Evolutionary conservation across 2,113 vertebrate species (phyloP).

Genomic region (Paramisgurnus dabryanus): DNA sequence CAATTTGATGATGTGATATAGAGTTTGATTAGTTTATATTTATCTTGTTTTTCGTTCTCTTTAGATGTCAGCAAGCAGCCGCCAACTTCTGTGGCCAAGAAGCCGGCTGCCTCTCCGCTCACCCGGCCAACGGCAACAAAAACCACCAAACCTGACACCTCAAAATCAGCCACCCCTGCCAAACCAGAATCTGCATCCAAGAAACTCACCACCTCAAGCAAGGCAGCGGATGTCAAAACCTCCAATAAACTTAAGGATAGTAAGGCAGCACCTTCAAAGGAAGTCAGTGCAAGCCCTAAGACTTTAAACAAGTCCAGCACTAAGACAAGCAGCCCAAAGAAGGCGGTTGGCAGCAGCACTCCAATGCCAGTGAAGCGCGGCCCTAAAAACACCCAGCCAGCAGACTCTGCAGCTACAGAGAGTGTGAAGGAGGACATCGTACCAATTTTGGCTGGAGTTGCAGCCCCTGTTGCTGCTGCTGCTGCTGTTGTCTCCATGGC

Average conservation of each 20-base stretch:
- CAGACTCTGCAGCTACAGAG: slow-evolving; percentile 45
- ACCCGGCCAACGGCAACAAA: slow-evolving; percentile 64
- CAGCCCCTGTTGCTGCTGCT: slow-evolving; percentile 54
- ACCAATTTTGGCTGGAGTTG: slow-evolving; percentile 15
- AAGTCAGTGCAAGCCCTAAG: slow-evolving; percentile 53
- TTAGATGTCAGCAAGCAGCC: slow-evolving; percentile 72
- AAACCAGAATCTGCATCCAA: slow-evolving; percentile 66
- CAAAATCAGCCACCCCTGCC: slow-evolving; percentile 60
- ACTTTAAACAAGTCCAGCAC: slow-evolving; percentile 60
- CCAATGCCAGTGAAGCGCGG: slow-evolving; percentile 74
- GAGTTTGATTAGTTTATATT: background rate
- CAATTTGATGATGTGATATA: background rate
- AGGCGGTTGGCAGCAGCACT: slow-evolving; percentile 73
- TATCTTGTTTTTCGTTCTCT: slow-evolving; percentile 7
- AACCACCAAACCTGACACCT: slow-evolving; percentile 67
- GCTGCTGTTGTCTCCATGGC: slow-evolving; percentile 24
- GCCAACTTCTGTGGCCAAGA: slow-evolving; percentile 64
- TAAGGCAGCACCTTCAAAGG: slow-evolving; percentile 64
- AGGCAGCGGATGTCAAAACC: slow-evolving; percentile 51
- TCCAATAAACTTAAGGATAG: slow-evolving; percentile 64
- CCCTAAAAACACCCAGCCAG: slow-evolving; percentile 59
- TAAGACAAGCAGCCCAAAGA: slow-evolving; percentile 73
- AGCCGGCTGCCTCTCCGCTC: slow-evolving; percentile 65
- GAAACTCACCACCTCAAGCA: slow-evolving; percentile 58
- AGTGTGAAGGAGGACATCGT: slow-evolving; percentile 47